These are phyloP conservation scores for Cheirogaleus major DNA, from an alignment of 2,797 vertebrate species.

Conservation along the genomic window DNA sequence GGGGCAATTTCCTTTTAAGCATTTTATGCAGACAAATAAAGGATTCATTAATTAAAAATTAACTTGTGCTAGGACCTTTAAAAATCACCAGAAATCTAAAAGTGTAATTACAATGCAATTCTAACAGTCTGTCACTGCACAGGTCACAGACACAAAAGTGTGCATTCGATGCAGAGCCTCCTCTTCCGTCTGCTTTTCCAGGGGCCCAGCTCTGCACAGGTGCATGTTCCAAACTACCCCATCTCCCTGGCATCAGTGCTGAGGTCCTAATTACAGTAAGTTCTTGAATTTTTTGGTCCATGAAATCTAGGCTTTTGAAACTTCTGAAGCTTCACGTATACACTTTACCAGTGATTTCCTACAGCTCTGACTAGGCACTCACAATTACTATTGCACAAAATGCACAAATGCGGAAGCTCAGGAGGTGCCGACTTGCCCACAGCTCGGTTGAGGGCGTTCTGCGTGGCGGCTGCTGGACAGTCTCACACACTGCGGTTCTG, in stretches of 20 bases:
- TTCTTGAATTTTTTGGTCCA: neutral
- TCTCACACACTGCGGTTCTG: neutral
- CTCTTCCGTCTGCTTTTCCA: neutral
- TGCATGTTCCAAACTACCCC: too few species aligned
- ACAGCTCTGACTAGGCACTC: neutral
- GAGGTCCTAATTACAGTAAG: too few species aligned
- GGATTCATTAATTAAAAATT: neutral
- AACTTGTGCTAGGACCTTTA: neutral
- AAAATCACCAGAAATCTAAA: neutral
- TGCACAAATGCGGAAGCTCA: neutral
- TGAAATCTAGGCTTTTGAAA: neutral
- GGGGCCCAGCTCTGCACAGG: neutral
- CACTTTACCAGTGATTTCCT: neutral
- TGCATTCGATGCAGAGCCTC: too few species aligned
- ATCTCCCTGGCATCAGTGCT: neutral
- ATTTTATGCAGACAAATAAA: neutral
- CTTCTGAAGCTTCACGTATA: neutral
- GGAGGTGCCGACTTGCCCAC: neutral
- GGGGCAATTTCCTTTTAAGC: neutral
- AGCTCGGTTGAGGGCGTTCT: neutral
- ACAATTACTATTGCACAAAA: neutral
- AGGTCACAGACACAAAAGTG: fast-evolving
- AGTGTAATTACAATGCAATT: too few species aligned
- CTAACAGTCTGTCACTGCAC: too few species aligned
- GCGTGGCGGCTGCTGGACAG: neutral